These are phyloP conservation scores for Spinus olivaceus DNA, from an alignment of 2,797 vertebrate genomes.

Conservation along the genomic window DNA sequence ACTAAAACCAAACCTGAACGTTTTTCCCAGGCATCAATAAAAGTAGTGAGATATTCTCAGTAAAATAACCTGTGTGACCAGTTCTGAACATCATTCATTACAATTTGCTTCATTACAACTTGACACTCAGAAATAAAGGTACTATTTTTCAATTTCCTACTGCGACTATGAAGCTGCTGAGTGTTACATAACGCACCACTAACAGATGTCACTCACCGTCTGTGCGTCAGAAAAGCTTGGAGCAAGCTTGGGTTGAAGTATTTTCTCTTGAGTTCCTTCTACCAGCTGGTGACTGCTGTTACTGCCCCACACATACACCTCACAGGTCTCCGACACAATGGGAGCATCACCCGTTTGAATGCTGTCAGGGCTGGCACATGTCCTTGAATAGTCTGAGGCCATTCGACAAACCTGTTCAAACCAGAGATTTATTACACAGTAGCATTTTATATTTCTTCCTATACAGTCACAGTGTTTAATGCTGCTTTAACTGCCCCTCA, in stretches of 20 bases:
- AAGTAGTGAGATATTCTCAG: not conserved
- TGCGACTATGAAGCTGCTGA: not conserved
- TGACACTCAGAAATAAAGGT: not conserved
- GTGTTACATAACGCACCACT: not conserved
- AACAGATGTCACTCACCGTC: constrained; percentile 73
- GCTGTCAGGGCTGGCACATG: constrained; percentile 95
- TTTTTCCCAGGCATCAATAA: not conserved
- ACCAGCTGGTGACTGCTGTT: constrained; percentile 85
- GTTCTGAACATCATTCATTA: not conserved
- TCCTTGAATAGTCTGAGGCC: constrained; percentile 97
- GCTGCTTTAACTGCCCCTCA: not conserved
- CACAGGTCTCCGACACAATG: constrained; percentile 92
- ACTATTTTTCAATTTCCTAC: not conserved
- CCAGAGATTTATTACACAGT: not conserved
- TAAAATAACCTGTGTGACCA: not conserved
- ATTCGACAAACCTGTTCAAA: constrained; percentile 90
- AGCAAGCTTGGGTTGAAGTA: constrained; percentile 82
- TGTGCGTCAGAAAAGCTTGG: constrained; percentile 85
- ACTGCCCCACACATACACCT: constrained; percentile 91
- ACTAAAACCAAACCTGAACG: not conserved
- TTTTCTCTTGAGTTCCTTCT: constrained; percentile 85
- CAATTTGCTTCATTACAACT: not conserved
- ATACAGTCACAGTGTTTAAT: not conserved
- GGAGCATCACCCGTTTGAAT: constrained; percentile 91
- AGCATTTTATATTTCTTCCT: not conserved